Evolutionary conservation across 2,797 vertebrate genomes (phyloP).

Genomic region (Chiropotes sagulatus): DNA sequence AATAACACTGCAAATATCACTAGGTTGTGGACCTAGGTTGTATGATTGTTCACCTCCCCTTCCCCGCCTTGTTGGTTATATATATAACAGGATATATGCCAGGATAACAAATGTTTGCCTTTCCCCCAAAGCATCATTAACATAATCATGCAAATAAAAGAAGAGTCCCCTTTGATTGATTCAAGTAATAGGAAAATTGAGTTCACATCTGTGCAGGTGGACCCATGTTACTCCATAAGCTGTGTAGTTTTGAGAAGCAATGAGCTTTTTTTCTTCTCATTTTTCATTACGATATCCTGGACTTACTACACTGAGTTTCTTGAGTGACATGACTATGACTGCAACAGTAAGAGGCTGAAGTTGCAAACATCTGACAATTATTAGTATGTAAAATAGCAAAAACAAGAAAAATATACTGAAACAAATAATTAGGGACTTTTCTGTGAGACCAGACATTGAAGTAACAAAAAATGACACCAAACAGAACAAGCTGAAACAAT

Average conservation of each 20-base stretch:
- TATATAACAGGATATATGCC: background rate
- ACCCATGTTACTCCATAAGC: background rate
- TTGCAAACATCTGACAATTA: conserved; percentile 25
- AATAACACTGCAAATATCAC: background rate
- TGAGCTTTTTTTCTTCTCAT: background rate
- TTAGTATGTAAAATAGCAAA: conserved; percentile 3
- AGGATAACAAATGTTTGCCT: background rate
- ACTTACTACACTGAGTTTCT: background rate
- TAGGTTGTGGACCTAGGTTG: background rate
- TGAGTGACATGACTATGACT: background rate
- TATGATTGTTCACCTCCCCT: background rate
- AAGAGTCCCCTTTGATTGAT: background rate
- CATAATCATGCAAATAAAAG: background rate
- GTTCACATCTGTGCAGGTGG: background rate
- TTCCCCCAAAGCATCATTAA: background rate
- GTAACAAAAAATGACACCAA: background rate
- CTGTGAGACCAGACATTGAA: background rate
- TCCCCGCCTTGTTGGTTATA: background rate
- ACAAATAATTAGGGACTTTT: background rate
- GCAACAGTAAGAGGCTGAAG: background rate
- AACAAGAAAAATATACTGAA: conserved; percentile 6
- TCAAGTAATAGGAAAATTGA: background rate
- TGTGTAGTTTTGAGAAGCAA: background rate
- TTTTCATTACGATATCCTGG: background rate
- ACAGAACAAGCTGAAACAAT: background rate